Evolutionary conservation across 2,113 vertebrate genomes (phyloP), one percentile per base, ranked within the genome.

Genomic region (Sturnira hondurensis): DNA sequence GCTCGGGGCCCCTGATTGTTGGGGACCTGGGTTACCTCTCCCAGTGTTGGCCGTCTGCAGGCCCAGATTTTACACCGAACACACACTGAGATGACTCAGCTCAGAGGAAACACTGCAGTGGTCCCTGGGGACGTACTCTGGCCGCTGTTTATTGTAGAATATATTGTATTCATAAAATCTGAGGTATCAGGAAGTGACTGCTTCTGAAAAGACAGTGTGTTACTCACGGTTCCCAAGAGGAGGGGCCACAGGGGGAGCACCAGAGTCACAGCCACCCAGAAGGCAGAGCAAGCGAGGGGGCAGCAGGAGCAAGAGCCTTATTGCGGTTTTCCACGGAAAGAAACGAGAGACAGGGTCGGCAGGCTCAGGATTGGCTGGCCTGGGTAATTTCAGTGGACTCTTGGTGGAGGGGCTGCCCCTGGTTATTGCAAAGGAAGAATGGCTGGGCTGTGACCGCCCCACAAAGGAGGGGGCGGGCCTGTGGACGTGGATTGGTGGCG

Each of bases 251-350:
- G 1, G 73, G 38, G 43, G 28, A 65, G 47, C 10, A 10, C 7
- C 22, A n/a, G 67, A 4, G 36, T 43, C 28, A 7, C 15, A 61
- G 61, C 28, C 13, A 1, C 61, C 28, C 43, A 54, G 45, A 33
- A 87, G 41, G 63, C 83, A 33, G 31, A n/a, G 4, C 7, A 2
- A 38, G 45, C 10, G 0, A 24, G 12, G 50, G 74, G 22, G 13
- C 10, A 2, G 36, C 13, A 1, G 1, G 1, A 20, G 31, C 4
- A 9, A 4, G 19, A 16, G 33, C 24, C 47, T 84, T 41, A 26
- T 3, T 90, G 14, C 50, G 50, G 38, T 33, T 85, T 85, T 90
- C 41, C 5, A 4, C 0, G n/a, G 31, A 63, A 58, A 61, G 38
- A 65, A 61, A 26, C 4, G 3, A 41, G 41, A 41, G 24, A 10